Evolutionary conservation across 2,888 invertebrate genomes (phyloP), one percentile per base, ranked within the genome.

Genomic region (Heliconius erato): DNA sequence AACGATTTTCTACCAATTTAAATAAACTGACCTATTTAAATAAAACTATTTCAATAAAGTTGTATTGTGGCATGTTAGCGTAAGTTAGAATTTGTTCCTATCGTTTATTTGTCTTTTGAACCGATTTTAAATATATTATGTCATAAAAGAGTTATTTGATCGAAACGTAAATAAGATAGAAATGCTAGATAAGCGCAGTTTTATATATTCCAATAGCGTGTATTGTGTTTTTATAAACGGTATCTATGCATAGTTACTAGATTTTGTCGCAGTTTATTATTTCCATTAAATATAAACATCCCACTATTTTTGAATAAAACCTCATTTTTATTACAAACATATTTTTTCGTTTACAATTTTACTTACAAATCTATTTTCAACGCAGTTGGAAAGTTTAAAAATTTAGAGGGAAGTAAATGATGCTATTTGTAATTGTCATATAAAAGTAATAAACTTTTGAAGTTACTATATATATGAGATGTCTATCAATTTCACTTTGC

Each of bases 101-200:
- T 59, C 12, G 32, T 5, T 32, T 74, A 59, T 74, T 74, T 74
- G 59, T 32, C 32, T 59, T 59, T 59, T 59, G 5, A 54, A 59
- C 59, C 26, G 12, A 23, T 74, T 59, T 3, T 49, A 71, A 59
- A 63, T 59, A 76, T 12, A 76, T 6, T 63, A n/a, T n/a, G n/a
- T n/a, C 63, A n/a, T 76, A 76, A 63, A 76, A 40, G 6, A 2
- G 9, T 63, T 14, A 44, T 74, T 44, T 44, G 87, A 89, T 90
- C 84, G 90, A 89, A 90, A 92, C 92, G 93, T 92, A 92, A 93
- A 94, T 94, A 93, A 93, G 92, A 93, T 89, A 90, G 90, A 90
- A 89, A 89, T 89, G 90, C 89, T 89, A 89, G 88, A 86, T 92
- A 93, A 78, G 28, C 32, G 28, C 16, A 16, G 44, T 78, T 67